These are phyloP conservation scores for Oxyruncus cristatus DNA, from an alignment of 2,113 vertebrate genomes.

Conservation along the genomic window DNA sequence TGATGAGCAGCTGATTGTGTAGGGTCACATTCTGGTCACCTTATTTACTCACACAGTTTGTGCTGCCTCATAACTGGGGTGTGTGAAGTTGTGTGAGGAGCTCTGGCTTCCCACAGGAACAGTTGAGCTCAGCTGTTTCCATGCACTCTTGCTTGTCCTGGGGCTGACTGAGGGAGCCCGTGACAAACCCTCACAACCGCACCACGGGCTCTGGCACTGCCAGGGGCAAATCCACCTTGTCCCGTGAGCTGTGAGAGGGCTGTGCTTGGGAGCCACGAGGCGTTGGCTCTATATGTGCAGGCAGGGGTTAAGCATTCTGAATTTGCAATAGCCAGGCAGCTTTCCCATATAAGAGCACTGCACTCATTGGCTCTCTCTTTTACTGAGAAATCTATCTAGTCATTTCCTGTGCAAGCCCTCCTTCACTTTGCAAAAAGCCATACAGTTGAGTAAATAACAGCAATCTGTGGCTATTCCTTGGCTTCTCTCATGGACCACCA, in stretches of 20 bases:
- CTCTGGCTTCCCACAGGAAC: neutral
- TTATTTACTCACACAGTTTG: fast-evolving
- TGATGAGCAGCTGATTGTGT: neutral
- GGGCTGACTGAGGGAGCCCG: neutral
- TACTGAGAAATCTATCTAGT: conserved; percentile 7
- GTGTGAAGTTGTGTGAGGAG: neutral
- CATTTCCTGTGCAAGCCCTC: conserved; percentile 43
- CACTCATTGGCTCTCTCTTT: conserved; percentile 44
- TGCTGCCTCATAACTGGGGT: fast-evolving
- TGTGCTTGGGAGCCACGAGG: neutral
- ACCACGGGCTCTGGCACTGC: neutral
- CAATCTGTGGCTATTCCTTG: neutral
- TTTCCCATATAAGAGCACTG: conserved; percentile 61
- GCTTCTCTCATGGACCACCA: neutral
- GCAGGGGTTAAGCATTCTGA: conserved; percentile 28
- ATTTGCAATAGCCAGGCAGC: conserved; percentile 9
- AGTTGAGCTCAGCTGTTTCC: neutral
- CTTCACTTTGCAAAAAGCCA: neutral
- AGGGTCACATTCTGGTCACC: neutral
- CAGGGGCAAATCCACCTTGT: neutral
- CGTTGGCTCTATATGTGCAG: neutral
- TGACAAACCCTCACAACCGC: neutral
- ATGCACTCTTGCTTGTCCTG: neutral
- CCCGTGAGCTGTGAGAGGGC: neutral
- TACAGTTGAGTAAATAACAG: neutral